phyloP scores from a whole-genome alignment of 1,140 invertebrate genomes.

The Platorchestia sp. region DNA sequence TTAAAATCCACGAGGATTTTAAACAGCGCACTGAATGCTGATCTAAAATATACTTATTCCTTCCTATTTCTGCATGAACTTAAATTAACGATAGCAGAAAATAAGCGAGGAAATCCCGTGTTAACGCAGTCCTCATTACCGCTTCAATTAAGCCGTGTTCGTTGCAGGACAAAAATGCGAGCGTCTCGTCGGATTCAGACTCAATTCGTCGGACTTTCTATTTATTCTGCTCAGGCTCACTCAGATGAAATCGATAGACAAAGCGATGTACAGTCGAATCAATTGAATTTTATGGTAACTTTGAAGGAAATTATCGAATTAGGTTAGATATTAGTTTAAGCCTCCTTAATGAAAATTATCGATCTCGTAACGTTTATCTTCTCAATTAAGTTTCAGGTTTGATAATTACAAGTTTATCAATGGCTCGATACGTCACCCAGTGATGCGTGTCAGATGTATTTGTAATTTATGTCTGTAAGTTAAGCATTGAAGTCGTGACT shows the following conservation, averaged over 20 bases:
- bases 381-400: not conserved
- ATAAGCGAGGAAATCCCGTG: not conserved
- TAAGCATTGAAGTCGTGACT: no score
- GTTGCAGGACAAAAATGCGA: not conserved
- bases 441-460: not conserved
- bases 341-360: not conserved
- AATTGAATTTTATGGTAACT: not conserved
- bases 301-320: not conserved
- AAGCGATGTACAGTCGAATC: not conserved
- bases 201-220: not conserved
- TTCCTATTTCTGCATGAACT: not conserved
- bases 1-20: not conserved
- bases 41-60: not conserved
- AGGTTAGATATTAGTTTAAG: no score
- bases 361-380: not conserved
- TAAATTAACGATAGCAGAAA: not conserved
- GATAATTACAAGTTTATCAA: no score
- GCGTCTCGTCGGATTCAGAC: not conserved
- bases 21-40: not conserved
- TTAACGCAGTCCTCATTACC: not conserved
- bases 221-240: not conserved
- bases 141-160: not conserved
- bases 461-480: no score
- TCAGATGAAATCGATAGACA: not conserved
- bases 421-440: not conserved